Conservation (phyloP, 2,113 vertebrate genomes). For the Tachycineta bicolor region DNA sequence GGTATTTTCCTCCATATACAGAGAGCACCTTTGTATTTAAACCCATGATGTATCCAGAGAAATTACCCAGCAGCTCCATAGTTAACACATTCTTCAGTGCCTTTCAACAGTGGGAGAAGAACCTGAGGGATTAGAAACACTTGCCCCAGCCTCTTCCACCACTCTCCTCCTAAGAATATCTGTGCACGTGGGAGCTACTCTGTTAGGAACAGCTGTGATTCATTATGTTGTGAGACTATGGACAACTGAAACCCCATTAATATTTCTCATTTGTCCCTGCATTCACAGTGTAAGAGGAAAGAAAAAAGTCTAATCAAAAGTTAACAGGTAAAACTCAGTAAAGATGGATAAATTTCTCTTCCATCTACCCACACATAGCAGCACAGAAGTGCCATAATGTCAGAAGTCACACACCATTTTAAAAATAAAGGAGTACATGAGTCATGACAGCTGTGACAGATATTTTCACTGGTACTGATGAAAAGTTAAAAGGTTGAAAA, state of each 20-base stretch:
- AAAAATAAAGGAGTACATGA: conserved; percentile 36
- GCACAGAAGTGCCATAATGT: not conserved
- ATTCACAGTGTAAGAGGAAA: not conserved
- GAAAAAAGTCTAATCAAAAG: not conserved
- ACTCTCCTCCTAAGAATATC: not conserved
- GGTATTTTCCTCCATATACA: not conserved
- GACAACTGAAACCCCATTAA: not conserved
- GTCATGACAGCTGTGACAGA: conserved; percentile 43
- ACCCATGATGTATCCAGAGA: not conserved
- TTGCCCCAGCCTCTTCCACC: not conserved
- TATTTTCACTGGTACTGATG: conserved; percentile 11
- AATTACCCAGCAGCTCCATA: not conserved
- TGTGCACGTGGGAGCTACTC: not conserved
- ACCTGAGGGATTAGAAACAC: not conserved
- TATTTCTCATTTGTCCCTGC: not conserved
- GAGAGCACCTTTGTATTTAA: not conserved
- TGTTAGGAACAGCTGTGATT: not conserved
- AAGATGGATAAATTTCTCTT: not conserved
- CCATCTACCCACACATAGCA: not conserved
- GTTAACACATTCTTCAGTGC: not conserved
- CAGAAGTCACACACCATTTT: conserved; percentile 46
- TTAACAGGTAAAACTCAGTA: not conserved
- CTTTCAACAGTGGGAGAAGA: not conserved
- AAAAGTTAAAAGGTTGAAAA: conserved; percentile 41
- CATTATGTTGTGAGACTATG: accelerated